Evolutionary conservation across 2,113 vertebrate genomes (phyloP).

Genomic region (Larimichthys crocea): DNA sequence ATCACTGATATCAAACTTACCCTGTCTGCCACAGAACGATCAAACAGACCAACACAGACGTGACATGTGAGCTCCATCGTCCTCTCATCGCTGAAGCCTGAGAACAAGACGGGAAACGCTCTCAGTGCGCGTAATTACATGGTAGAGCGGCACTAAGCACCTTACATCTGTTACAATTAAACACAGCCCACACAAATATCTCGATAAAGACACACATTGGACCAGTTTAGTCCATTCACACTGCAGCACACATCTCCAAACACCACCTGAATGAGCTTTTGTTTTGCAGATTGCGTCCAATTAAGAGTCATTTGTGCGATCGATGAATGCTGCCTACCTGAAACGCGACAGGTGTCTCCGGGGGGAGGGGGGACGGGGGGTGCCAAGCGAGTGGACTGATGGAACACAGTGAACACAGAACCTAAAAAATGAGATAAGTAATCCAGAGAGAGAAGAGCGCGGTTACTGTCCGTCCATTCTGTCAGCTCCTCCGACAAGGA

Average conservation of each 20-base stretch:
- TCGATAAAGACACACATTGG: not conserved
- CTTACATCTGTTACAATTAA: not conserved
- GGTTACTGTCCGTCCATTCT: conserved; percentile 28
- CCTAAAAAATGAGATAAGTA: not conserved
- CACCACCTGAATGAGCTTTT: not conserved
- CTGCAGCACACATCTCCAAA: not conserved
- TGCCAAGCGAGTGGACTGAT: not conserved
- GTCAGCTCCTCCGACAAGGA: conserved; percentile 8
- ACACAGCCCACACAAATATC: not conserved
- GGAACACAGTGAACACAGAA: not conserved
- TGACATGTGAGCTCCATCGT: conserved; percentile 34
- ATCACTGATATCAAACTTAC: conserved; percentile 52
- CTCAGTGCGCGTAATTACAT: conserved; percentile 13
- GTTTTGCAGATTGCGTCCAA: not conserved
- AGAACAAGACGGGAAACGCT: not conserved
- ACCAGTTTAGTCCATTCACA: not conserved
- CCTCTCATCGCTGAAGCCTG: conserved; percentile 64
- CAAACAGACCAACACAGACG: conserved; percentile 50
- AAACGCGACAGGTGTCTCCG: conserved; percentile 41
- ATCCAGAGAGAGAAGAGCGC: not conserved
- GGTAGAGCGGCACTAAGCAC: conserved; percentile 1
- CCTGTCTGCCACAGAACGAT: conserved; percentile 58
- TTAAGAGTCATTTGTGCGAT: not conserved
- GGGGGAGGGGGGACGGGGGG: conserved; percentile 9
- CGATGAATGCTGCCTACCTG: conserved; percentile 11